These are phyloP conservation scores for Noctua janthe DNA, from an alignment of 2,888 invertebrate genomes.

Conservation along the genomic window DNA sequence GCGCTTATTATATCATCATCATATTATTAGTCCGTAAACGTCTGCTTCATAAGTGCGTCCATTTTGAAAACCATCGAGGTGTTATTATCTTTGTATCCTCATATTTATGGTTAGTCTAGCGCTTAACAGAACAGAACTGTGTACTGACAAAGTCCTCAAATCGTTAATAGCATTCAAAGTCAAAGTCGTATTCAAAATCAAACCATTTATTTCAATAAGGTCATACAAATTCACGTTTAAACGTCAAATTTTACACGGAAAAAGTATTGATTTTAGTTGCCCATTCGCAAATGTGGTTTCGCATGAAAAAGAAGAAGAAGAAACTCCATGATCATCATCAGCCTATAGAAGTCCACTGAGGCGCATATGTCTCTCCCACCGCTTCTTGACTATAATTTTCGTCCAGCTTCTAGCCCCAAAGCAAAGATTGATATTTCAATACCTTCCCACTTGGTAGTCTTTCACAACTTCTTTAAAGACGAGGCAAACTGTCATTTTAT, in stretches of 20 bases:
- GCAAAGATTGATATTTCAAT: background rate
- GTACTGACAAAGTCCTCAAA: background rate
- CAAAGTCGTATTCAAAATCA: background rate
- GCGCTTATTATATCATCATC: constrained; percentile 22
- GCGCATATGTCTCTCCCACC: too few species aligned
- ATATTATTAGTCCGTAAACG: constrained; percentile 7
- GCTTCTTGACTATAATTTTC: too few species aligned
- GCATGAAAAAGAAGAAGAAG: background rate
- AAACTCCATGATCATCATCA: too few species aligned
- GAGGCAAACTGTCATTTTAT: too few species aligned
- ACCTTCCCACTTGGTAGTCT: background rate
- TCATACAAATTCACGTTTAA: background rate
- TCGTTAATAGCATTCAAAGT: background rate
- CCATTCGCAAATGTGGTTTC: background rate
- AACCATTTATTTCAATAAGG: background rate
- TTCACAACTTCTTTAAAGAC: too few species aligned
- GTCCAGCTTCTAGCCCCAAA: too few species aligned
- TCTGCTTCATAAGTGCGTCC: background rate
- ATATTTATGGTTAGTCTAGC: background rate
- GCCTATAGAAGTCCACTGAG: too few species aligned
- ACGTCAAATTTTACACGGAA: background rate
- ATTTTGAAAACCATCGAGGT: background rate
- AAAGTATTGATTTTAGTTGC: background rate
- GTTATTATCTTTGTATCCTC: background rate
- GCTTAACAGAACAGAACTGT: background rate